phyloP scores from a whole-genome alignment of 2,113 vertebrate species.

The Hyperopisus bebe region DNA sequence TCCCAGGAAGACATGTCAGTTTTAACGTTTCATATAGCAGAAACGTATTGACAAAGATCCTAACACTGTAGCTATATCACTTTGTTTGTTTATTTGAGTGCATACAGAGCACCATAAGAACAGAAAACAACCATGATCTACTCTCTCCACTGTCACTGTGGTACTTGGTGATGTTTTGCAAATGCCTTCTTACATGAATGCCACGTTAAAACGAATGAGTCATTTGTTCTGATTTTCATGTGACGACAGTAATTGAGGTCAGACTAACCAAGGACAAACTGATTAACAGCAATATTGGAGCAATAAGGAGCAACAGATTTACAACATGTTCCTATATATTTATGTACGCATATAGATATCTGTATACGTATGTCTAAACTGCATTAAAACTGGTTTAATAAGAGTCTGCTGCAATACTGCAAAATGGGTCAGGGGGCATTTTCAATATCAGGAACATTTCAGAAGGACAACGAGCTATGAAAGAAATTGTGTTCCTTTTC shows the following conservation, averaged over 20 bases:
- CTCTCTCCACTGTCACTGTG: neutral
- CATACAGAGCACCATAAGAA: neutral
- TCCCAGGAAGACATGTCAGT: neutral
- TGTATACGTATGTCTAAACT: neutral
- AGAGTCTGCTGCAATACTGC: neutral
- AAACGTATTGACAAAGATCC: neutral
- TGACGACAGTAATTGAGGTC: neutral
- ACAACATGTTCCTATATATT: neutral
- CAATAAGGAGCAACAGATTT: neutral
- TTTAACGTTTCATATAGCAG: neutral
- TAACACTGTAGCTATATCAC: neutral
- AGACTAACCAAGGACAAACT: neutral
- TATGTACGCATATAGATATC: neutral
- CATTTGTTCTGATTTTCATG: slow-evolving; percentile 6
- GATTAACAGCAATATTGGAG: neutral
- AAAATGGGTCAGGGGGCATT: neutral
- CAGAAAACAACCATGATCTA: neutral
- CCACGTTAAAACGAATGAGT: neutral
- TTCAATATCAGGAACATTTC: slow-evolving; percentile 15
- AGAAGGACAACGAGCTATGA: slow-evolving; percentile 2
- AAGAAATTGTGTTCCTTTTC: slow-evolving; percentile 1
- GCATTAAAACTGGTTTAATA: slow-evolving; percentile 4
- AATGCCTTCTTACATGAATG: neutral
- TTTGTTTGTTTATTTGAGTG: neutral
- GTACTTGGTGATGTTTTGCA: neutral